phyloP scores from a whole-genome alignment of 2,113 vertebrate genomes.

The Pachypanchax playfairii region DNA sequence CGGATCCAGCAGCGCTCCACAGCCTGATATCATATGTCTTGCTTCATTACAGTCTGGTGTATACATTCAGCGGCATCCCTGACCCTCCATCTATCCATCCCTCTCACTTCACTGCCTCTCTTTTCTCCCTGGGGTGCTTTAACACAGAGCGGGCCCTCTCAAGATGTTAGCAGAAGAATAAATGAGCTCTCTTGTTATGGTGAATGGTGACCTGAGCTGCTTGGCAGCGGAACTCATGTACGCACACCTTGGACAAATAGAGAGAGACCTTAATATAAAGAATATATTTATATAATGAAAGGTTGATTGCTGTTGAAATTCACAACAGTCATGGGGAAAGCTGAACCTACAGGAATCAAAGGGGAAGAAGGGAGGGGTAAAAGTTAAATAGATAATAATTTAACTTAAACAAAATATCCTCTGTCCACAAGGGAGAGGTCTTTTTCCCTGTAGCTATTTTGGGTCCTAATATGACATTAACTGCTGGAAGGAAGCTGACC shows the following conservation, averaged over 20 bases:
- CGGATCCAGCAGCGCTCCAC: constrained; percentile 75
- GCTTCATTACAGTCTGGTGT: constrained; percentile 78
- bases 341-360: constrained; percentile 15
- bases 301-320: constrained; percentile 36
- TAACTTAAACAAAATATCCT: constrained; percentile 51
- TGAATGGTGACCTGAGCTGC: constrained; percentile 42
- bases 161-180: constrained; percentile 71
- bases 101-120: constrained; percentile 34
- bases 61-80: constrained; percentile 74
- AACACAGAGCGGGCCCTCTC: constrained; percentile 59
- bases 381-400: constrained; percentile 49
- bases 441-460: constrained; percentile 55
- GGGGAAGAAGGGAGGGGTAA: not conserved
- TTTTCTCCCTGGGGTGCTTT: constrained; percentile 59
- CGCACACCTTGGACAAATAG: constrained; percentile 26
- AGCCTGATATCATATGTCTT: constrained; percentile 76
- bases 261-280: constrained; percentile 2
- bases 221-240: constrained; percentile 38
- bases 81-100: constrained; percentile 61
- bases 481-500: constrained; percentile 53
- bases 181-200: constrained; percentile 67
- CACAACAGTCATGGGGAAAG: constrained; percentile 22
- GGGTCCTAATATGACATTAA: constrained; percentile 61
- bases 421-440: constrained; percentile 45
- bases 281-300: constrained; percentile 26